Conservation (phyloP, 2,113 vertebrate genomes). For the Dicrurus megarhynchus region DNA sequence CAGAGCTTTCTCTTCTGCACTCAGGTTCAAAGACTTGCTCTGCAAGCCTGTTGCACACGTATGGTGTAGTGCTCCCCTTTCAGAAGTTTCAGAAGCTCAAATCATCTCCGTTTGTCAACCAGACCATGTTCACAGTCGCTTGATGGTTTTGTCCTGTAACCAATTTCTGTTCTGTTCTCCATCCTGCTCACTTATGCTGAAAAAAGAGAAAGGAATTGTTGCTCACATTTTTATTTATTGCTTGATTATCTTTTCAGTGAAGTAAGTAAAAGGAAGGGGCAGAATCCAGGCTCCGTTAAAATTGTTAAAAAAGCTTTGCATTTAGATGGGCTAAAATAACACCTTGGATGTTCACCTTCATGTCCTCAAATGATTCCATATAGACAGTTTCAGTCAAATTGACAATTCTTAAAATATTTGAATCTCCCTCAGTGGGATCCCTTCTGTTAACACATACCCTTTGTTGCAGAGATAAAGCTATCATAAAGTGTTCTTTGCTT, state of each 20-base stretch:
- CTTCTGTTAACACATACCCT: background rate
- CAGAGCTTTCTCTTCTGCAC: background rate
- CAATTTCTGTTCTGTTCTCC: background rate
- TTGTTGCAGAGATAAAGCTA: constrained; percentile 39
- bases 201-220: background rate
- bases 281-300: background rate
- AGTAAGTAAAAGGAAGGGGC: background rate
- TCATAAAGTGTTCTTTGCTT: constrained; percentile 25
- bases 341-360: background rate
- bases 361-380: background rate
- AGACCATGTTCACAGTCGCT: background rate
- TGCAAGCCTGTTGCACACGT: fast-evolving
- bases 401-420: background rate
- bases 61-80: fast-evolving
- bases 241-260: background rate
- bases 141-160: background rate
- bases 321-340: background rate
- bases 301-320: background rate
- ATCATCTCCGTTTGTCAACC: background rate
- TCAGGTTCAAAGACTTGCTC: background rate
- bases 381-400: background rate
- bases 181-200: background rate
- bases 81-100: background rate
- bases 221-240: background rate
- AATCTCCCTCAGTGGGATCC: background rate